Base-by-base conservation (phyloP, 1,140 invertebrate species). In the Melitaea cinxia region DNA sequence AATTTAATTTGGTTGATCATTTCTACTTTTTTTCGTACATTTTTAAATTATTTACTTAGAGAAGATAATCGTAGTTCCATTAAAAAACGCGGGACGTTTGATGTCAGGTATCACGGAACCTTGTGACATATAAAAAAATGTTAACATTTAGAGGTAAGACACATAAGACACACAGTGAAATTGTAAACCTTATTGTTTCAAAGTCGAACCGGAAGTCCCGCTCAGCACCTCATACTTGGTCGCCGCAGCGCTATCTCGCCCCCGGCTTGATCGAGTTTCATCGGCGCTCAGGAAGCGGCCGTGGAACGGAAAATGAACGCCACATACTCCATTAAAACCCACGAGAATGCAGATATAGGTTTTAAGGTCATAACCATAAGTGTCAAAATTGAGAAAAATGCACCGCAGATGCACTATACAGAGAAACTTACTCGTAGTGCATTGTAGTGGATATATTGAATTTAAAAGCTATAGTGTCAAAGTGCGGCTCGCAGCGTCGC, bases 241-340 rank as follows among this genome's bases (percentile, higher is more conserved):
- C 35, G n/a, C 49, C 24, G 19, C 33, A 42, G 0, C 21, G 49
- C 33, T 45, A 54, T 28, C 49, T 61, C 49, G 35, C 59, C 17
- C n/a, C 49, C 23, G 58, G 58, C 45, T 50, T 60, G 28, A 59
- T 59, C 42, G 42, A 35, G 56, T 49, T 49, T 45, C 49, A 53
- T 39, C 59, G 59, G 33, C 50, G 50, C 50, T 26, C 60, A 55
- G 50, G 50, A 62, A 55, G 60, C 39, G 52, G 37, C 19, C 37
- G 55, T 42, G 37, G 50, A 57, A 33, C 50, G 59, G 59, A 45
- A 62, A 54, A 45, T 62, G 50, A 28, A 62, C 35, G 58, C 35
- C 55, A 19, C 55, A 57, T 39, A 57, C 55, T 57, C 35, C 55
- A 45, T 57, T 45, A 45, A 42, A 17, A 24, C 15, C 15, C 60